Conservation (phyloP, 1,140 invertebrate species). For the Tribolium madens region DNA sequence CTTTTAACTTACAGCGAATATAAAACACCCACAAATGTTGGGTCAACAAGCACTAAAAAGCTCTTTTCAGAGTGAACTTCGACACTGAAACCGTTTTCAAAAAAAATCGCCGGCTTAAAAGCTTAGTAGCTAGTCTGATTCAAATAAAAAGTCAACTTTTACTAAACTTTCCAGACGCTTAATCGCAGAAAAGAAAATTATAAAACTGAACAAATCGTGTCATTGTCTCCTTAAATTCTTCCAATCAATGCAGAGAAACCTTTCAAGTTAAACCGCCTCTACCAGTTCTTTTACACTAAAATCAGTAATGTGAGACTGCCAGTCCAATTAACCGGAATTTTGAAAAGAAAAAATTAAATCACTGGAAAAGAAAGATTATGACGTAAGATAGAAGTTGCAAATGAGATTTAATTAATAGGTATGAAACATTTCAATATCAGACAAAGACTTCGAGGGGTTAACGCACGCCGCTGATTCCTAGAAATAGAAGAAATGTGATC, state of each 20-base stretch:
- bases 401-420: too few species aligned
- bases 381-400: too few species aligned
- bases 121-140: background rate
- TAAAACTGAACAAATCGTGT: background rate
- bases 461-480: slow-evolving; percentile 13
- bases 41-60: background rate
- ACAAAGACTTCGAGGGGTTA: background rate
- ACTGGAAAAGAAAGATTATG: background rate
- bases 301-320: background rate
- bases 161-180: too few species aligned
- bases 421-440: too few species aligned
- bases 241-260: background rate
- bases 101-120: background rate
- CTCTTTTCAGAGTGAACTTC: too few species aligned
- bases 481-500: slow-evolving; percentile 21
- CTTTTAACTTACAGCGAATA: background rate
- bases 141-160: background rate
- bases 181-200: too few species aligned
- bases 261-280: background rate
- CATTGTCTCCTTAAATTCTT: too few species aligned
- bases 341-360: background rate
- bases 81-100: too few species aligned
- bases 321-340: background rate
- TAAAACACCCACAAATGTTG: slow-evolving; percentile 16
- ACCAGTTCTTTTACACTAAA: background rate